phyloP scores from a whole-genome alignment of 2,113 vertebrate genomes.

The Callaeas wilsoni region DNA sequence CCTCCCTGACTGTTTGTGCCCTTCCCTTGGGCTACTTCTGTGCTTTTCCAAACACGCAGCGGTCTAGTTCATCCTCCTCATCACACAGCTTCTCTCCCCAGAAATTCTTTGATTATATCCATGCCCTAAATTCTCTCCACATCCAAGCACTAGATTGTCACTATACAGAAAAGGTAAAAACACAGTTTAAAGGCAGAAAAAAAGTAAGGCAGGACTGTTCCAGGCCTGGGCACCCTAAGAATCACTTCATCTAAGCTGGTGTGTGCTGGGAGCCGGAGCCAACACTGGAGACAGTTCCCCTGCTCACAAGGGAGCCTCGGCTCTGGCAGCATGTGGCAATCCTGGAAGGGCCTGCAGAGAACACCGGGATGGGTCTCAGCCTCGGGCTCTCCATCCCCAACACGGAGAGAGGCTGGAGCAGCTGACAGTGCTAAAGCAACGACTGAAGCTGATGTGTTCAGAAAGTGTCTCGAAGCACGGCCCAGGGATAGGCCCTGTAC shows the following conservation, averaged over 20 bases:
- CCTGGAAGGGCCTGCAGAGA: neutral
- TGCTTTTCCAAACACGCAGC: neutral
- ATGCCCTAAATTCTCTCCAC: neutral
- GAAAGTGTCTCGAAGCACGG: neutral
- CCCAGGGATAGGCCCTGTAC: neutral
- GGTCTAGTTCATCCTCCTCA: neutral
- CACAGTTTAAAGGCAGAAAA: neutral
- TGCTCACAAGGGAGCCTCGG: neutral
- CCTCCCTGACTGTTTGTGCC: neutral
- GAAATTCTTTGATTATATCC: neutral
- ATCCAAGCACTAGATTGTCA: neutral
- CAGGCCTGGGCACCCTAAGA: neutral
- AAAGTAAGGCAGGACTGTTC: neutral
- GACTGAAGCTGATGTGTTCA: neutral
- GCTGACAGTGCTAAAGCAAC: neutral
- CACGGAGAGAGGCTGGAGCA: neutral
- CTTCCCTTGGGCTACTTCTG: neutral
- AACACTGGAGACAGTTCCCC: rapidly evolving
- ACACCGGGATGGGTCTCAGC: neutral
- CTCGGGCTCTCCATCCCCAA: rapidly evolving
- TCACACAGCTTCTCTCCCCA: neutral
- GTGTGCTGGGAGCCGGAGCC: neutral
- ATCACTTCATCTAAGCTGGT: neutral
- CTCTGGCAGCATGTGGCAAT: neutral
- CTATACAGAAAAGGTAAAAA: neutral